Evolutionary conservation across 2,797 vertebrate genomes (phyloP).

Genomic region (Macrochelys suwanniensis): DNA sequence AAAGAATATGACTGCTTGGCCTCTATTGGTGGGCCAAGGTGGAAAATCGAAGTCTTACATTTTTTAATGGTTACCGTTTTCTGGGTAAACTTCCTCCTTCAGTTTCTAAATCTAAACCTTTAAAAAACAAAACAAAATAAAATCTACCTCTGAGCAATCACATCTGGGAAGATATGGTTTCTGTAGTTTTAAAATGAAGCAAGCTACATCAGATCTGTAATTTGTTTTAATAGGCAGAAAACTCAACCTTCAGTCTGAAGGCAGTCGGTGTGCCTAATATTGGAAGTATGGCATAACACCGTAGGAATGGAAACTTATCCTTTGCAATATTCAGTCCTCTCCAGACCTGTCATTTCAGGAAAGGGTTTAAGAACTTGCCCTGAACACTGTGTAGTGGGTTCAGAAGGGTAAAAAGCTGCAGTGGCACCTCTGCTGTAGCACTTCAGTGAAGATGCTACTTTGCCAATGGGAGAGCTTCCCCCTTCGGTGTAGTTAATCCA

Average conservation of each 20-base stretch:
- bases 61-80: neutral
- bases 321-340: neutral
- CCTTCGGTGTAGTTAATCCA: neutral
- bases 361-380: fast-evolving
- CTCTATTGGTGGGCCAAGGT: neutral
- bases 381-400: neutral
- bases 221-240: neutral
- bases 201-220: neutral
- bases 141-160: neutral
- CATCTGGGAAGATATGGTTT: neutral
- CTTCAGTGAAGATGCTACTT: neutral
- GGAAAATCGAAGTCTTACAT: neutral
- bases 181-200: neutral
- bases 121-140: neutral
- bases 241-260: neutral
- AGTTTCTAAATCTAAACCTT: neutral
- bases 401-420: neutral
- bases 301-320: neutral
- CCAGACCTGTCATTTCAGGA: neutral
- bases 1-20: neutral
- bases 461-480: too few species aligned
- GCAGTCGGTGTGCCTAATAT: neutral
- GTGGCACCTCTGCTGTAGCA: neutral
- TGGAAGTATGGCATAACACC: neutral
- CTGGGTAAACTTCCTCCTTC: neutral